Evolutionary conservation across 1,140 invertebrate genomes (phyloP).

Genomic region (Melanaphis sacchari): DNA sequence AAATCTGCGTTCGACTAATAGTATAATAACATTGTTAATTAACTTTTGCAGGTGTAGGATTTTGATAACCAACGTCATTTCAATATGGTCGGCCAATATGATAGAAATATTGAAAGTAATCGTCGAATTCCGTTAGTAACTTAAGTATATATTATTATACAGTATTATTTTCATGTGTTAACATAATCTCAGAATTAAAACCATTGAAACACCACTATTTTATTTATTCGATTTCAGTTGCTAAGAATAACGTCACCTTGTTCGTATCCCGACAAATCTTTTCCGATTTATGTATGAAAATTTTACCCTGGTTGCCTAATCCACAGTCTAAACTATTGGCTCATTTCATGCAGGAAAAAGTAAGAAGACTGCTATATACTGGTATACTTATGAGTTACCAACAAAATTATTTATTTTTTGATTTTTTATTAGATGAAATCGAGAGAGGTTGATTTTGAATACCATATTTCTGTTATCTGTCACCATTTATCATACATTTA

Average conservation of each 20-base stretch:
- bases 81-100: constrained; percentile 74
- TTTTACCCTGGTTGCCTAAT: constrained; percentile 81
- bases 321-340: constrained; percentile 87
- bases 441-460: constrained; percentile 96
- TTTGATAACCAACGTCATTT: constrained; percentile 81
- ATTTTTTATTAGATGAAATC: constrained; percentile 77
- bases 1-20: too few relatives aligned
- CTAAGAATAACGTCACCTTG: constrained; percentile 95
- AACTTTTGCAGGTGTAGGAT: constrained; percentile 73
- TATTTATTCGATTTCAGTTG: constrained; percentile 69
- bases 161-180: neutral
- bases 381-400: neutral
- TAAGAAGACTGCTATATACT: constrained; percentile 60
- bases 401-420: neutral
- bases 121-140: constrained; percentile 89
- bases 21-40: neutral
- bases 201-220: neutral
- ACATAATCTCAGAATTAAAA: neutral
- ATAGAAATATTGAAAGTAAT: constrained; percentile 88
- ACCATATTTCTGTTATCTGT: constrained; percentile 93
- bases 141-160: neutral
- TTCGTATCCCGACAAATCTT: constrained; percentile 97
- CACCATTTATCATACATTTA: constrained; percentile 96
- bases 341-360: constrained; percentile 91
- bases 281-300: constrained; percentile 82